These are phyloP conservation scores for Paratilapia polleni DNA, from an alignment of 2,113 vertebrate species.

Conservation along the genomic window DNA sequence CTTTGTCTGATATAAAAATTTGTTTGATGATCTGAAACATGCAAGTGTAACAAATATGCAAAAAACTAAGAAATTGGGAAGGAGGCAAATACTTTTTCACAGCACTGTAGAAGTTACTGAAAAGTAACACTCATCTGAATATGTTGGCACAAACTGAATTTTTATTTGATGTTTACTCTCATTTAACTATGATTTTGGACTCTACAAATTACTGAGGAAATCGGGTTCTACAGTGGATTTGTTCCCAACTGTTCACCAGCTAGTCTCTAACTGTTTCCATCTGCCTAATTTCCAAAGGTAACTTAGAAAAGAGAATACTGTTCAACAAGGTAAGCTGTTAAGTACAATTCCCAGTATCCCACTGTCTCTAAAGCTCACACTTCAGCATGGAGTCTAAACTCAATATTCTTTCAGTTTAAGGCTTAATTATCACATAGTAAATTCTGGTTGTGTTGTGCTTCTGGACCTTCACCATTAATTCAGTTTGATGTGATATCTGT, in stretches of 20 bases:
- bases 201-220: not conserved
- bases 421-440: not conserved
- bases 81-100: no score
- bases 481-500: slow-evolving; percentile 10
- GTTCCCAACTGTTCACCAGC: not conserved
- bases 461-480: not conserved
- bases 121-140: no score
- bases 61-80: no score
- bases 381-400: not conserved
- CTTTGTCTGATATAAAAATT: no score
- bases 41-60: no score
- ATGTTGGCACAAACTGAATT: not conserved
- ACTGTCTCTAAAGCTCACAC: not conserved
- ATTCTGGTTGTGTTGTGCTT: slow-evolving; percentile 10
- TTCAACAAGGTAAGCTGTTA: not conserved
- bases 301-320: not conserved
- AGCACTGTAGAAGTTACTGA: no score
- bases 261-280: not conserved
- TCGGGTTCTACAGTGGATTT: not conserved
- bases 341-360: not conserved
- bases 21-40: no score
- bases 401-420: not conserved
- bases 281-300: not conserved
- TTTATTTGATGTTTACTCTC: no score
- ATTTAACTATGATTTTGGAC: not conserved